Percentiles rank a stretch among this genome's conserved stretches.
These are phyloP conservation scores for Tyto alba DNA, from an alignment of 2,113 vertebrate species.

Conservation along the genomic window DNA sequence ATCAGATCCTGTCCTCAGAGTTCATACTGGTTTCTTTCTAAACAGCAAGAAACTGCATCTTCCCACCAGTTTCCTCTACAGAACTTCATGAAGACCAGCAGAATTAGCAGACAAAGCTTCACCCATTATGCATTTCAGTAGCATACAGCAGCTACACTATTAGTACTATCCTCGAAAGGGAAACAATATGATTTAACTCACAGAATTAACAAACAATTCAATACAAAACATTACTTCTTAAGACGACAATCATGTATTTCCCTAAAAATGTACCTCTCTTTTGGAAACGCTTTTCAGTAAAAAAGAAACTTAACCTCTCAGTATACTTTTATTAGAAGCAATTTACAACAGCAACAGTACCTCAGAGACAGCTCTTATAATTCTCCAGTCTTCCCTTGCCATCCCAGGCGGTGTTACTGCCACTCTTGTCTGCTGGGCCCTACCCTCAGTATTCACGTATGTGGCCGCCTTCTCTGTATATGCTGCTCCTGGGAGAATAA, in stretches of 20 bases:
- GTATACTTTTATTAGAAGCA: not conserved
- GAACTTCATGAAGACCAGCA: not conserved
- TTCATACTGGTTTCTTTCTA: not conserved
- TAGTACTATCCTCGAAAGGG: not conserved
- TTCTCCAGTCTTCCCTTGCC: slow-evolving; percentile 96
- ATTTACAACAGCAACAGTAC: slow-evolving; percentile 54
- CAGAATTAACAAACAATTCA: not conserved
- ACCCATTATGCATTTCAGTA: not conserved
- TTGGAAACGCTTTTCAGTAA: not conserved
- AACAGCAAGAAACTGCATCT: not conserved
- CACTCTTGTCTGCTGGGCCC: slow-evolving; percentile 89
- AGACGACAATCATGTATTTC: not conserved
- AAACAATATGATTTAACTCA: not conserved
- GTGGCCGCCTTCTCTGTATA: slow-evolving; percentile 94
- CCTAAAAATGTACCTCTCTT: not conserved
- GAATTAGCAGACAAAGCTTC: not conserved
- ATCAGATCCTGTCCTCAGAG: not conserved
- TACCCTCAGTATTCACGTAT: slow-evolving; percentile 94
- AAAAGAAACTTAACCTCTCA: not conserved
- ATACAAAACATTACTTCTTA: not conserved
- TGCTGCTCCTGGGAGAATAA: slow-evolving; percentile 91
- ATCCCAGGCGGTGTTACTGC: slow-evolving; percentile 92
- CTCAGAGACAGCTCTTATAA: slow-evolving; percentile 94
- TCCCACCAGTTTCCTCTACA: not conserved
- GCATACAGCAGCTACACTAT: not conserved